Percentiles rank a stretch among this genome's conserved stretches.
Evolutionary conservation across 2,113 vertebrate genomes (phyloP).

Genomic region (Dipodomys stephensi): DNA sequence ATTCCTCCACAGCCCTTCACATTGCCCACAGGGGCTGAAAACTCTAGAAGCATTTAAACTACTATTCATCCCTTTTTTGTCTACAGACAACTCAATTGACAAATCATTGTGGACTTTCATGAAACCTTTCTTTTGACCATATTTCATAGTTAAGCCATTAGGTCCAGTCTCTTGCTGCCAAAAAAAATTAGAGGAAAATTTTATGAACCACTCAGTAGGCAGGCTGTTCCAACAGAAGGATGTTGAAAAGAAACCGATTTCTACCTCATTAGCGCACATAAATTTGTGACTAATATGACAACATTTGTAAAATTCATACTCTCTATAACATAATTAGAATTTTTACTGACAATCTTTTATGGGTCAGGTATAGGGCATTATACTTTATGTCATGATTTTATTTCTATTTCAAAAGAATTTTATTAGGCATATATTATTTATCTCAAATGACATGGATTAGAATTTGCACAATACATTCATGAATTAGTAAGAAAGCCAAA

Average conservation of each 20-base stretch:
- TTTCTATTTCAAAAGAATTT: conserved; percentile 43
- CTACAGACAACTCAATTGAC: background rate
- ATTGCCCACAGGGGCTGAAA: rapidly evolving
- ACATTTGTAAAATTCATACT: background rate
- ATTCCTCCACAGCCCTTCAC: rapidly evolving
- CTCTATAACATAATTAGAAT: background rate
- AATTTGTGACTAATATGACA: conserved; percentile 26
- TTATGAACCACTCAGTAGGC: conserved; percentile 4
- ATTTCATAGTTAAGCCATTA: conserved; percentile 30
- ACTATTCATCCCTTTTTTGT: background rate
- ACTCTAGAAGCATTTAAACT: background rate
- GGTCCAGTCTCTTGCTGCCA: conserved; percentile 15
- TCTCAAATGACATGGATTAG: background rate
- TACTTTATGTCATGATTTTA: background rate
- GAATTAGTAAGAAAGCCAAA: conserved; percentile 27
- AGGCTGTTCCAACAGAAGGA: conserved; percentile 4
- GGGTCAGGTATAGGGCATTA: background rate
- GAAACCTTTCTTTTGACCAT: conserved; percentile 4
- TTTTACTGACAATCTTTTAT: conserved; percentile 22
- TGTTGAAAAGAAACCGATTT: conserved; percentile 42
- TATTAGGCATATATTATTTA: background rate
- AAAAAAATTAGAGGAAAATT: conserved; percentile 53
- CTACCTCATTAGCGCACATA: conserved; percentile 13
- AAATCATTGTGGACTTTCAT: background rate
- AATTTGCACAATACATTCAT: conserved; percentile 9